Conservation (phyloP, 2,797 vertebrate species). For the Oreortyx pictus region DNA sequence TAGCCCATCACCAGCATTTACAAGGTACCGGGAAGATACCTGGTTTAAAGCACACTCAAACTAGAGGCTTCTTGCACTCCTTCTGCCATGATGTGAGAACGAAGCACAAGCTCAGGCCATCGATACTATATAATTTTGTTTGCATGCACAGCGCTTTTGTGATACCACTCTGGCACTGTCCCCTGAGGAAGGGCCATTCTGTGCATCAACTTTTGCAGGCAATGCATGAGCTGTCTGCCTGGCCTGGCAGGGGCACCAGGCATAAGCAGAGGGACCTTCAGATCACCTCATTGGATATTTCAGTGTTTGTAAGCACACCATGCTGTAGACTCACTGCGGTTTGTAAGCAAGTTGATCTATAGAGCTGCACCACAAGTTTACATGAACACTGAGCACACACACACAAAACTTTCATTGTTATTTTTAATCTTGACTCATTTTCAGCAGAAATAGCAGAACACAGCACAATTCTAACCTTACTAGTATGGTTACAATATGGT, state of each 20-base stretch:
- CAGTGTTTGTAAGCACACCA: background rate
- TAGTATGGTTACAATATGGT: background rate
- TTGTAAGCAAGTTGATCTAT: background rate
- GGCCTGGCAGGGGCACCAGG: fast-evolving
- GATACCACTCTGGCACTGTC: fast-evolving
- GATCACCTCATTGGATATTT: background rate
- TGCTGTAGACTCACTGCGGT: background rate
- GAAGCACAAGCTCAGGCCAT: background rate
- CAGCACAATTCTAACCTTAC: background rate
- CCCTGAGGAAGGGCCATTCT: fast-evolving
- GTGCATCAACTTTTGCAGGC: fast-evolving
- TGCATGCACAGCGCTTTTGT: fast-evolving
- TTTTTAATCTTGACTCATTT: background rate
- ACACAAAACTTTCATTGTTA: background rate
- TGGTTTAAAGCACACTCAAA: background rate
- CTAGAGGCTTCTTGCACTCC: background rate
- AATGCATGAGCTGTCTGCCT: fast-evolving
- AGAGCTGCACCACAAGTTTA: background rate
- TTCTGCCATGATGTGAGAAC: fast-evolving
- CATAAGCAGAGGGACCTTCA: background rate
- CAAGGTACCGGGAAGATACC: background rate
- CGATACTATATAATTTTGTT: fast-evolving
- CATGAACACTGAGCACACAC: background rate
- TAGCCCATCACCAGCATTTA: conserved; percentile 36
- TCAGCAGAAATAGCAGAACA: background rate